Percentiles rank a stretch among this genome's conserved stretches.
Evolutionary conservation across 1,140 invertebrate genomes (phyloP).

Genomic region (Spodoptera frugiperda): DNA sequence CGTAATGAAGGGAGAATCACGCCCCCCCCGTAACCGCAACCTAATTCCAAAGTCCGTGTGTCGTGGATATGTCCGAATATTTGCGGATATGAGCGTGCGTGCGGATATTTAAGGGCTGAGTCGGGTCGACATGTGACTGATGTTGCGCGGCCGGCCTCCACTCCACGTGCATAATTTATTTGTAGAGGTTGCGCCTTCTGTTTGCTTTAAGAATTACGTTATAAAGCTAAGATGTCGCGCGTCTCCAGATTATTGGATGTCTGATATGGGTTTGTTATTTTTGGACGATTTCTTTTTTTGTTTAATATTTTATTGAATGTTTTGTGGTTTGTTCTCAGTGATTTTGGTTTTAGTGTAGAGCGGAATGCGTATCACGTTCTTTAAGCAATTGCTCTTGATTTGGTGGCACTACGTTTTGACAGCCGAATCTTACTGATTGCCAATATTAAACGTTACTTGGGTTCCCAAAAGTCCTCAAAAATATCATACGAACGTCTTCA

Average conservation of each 20-base stretch:
- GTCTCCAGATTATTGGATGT: constrained; percentile 27
- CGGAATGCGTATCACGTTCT: too few species aligned
- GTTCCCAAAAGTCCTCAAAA: too few species aligned
- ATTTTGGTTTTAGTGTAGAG: too few species aligned
- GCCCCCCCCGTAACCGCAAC: constrained; percentile 48
- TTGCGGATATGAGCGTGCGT: constrained; percentile 50
- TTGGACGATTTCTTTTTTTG: background rate
- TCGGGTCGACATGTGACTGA: constrained; percentile 49
- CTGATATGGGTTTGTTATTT: constrained; percentile 28
- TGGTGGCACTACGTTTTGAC: too few species aligned
- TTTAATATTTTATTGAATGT: background rate
- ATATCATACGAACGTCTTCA: too few species aligned
- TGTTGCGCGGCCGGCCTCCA: constrained; percentile 34
- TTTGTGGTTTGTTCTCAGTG: background rate
- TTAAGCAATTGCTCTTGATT: too few species aligned
- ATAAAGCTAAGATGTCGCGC: constrained; percentile 10
- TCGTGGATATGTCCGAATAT: constrained; percentile 43
- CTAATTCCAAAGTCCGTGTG: constrained; percentile 48
- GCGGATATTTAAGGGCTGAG: constrained; percentile 49
- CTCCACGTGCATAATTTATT: constrained; percentile 42
- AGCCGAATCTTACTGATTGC: too few species aligned
- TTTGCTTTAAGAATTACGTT: constrained; percentile 29
- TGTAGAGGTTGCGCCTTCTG: background rate
- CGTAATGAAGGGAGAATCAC: constrained; percentile 36
- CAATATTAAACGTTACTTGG: too few species aligned